Conservation (phyloP, 1,140 invertebrate species). For the Zaprionus camerounensis region DNA sequence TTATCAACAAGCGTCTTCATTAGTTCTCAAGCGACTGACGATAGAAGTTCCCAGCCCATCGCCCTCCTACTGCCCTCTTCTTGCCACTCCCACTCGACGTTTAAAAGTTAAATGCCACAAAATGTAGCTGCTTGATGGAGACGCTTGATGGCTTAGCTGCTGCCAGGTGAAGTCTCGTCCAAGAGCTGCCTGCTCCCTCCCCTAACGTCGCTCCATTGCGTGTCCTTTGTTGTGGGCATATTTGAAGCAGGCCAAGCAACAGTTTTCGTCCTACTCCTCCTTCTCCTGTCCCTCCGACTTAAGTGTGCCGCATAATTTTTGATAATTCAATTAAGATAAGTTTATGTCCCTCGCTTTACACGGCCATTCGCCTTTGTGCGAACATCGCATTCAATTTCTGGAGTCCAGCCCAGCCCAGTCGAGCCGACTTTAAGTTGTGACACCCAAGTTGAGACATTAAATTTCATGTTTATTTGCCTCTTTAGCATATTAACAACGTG, state of each 20-base stretch:
- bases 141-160: slow-evolving; percentile 16
- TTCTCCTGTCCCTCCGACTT: slow-evolving; percentile 18
- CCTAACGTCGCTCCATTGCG: slow-evolving; percentile 19
- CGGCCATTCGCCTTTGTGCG: slow-evolving; percentile 35
- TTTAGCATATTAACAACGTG: slow-evolving; percentile 51
- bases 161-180: slow-evolving; percentile 19
- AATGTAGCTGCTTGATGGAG: slow-evolving; percentile 39
- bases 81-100: slow-evolving; percentile 22
- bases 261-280: slow-evolving; percentile 23
- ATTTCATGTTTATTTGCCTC: slow-evolving; percentile 57
- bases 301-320: slow-evolving; percentile 68
- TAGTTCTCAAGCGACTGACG: slow-evolving; percentile 56
- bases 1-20: slow-evolving; percentile 69
- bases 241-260: slow-evolving; percentile 42
- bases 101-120: slow-evolving; percentile 67
- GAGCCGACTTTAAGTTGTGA: slow-evolving; percentile 25
- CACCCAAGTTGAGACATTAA: slow-evolving; percentile 57
- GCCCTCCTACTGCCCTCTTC: neutral
- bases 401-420: neutral
- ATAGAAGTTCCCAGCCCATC: slow-evolving; percentile 27
- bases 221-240: slow-evolving; percentile 38
- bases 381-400: slow-evolving; percentile 56
- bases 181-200: too few relatives aligned
- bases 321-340: slow-evolving; percentile 73
- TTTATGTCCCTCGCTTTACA: slow-evolving; percentile 43